phyloP scores from a whole-genome alignment of 2,888 invertebrate species.

The Dione juno region DNA sequence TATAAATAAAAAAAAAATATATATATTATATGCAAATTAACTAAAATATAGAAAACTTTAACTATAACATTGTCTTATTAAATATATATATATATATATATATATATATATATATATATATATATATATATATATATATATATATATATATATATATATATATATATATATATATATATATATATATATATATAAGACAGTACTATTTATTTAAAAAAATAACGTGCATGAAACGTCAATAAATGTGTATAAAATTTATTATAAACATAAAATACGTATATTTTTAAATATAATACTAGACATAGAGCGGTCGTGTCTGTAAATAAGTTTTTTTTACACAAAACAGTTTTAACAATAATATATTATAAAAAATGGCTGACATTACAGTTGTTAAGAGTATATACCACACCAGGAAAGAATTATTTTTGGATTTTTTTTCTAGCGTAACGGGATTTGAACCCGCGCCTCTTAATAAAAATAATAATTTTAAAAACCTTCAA shows the following conservation, averaged over 20 bases:
- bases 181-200: too few species aligned
- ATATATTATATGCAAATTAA: constrained; percentile 25
- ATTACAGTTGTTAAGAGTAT: neutral
- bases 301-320: constrained; percentile 33
- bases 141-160: too few species aligned
- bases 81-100: too few species aligned
- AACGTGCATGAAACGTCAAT: neutral
- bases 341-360: neutral
- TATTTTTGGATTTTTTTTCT: too few species aligned
- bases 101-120: too few species aligned
- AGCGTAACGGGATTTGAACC: too few species aligned
- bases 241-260: neutral
- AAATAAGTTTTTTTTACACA: constrained; percentile 9
- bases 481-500: too few species aligned
- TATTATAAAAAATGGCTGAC: neutral
- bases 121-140: too few species aligned
- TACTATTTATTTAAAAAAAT: neutral
- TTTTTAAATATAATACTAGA: neutral
- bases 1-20: constrained; percentile 32
- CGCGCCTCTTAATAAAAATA: too few species aligned
- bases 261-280: constrained; percentile 1
- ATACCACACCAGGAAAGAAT: too few species aligned
- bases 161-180: too few species aligned
- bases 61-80: neutral
- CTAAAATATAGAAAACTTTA: too few species aligned